These are phyloP conservation scores for Chymomyza procnemis DNA, from an alignment of 2,888 invertebrate genomes.

Conservation along the genomic window DNA sequence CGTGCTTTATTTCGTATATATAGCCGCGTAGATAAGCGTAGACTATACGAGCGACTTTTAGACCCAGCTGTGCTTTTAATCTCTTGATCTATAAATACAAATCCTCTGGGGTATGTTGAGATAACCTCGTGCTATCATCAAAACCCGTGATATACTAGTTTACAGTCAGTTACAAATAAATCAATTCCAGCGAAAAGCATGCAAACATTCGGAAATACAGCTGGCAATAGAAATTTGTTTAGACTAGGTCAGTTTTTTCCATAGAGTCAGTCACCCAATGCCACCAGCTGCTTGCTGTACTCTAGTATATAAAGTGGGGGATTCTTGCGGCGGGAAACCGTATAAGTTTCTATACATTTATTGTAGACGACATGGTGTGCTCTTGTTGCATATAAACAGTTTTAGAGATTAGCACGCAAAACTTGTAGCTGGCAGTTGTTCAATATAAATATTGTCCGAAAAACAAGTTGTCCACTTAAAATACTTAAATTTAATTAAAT, in stretches of 20 bases:
- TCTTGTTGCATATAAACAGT: neutral
- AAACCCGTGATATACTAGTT: neutral
- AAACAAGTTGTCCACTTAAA: neutral
- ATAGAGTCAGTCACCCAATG: constrained; percentile 9
- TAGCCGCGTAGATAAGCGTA: neutral
- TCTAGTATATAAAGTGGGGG: constrained; percentile 13
- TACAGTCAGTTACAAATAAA: neutral
- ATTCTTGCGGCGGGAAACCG: neutral
- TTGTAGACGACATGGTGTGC: too few species aligned
- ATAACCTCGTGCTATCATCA: neutral
- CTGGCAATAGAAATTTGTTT: constrained; percentile 53
- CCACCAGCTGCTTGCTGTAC: constrained; percentile 24
- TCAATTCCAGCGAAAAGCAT: neutral
- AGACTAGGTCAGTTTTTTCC: constrained; percentile 58
- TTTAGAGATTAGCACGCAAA: constrained; percentile 26
- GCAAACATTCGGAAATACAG: neutral
- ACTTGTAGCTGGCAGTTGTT: neutral
- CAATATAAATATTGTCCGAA: neutral
- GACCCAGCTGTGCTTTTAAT: neutral
- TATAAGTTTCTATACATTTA: neutral
- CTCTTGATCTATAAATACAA: neutral
- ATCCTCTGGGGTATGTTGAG: neutral
- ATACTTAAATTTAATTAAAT: too few species aligned
- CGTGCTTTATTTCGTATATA: neutral
- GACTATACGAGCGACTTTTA: neutral